These are phyloP conservation scores for Apostichopus parvimensis DNA, from an alignment of 35 echinoderm and acorn worm genomes.

Conservation along the genomic window DNA sequence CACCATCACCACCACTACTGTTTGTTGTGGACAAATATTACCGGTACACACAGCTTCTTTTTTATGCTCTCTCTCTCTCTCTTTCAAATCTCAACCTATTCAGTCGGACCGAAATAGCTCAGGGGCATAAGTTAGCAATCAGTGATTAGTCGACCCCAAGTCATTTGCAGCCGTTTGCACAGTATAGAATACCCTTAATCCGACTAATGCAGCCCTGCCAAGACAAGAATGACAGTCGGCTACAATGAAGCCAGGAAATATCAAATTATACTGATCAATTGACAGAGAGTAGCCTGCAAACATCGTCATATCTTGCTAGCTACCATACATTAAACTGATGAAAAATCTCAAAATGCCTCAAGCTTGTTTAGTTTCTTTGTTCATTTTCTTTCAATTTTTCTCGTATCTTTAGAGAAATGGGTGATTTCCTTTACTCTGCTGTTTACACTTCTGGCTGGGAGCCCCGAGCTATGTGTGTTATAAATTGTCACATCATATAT, in stretches of 20 bases:
- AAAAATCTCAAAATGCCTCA: conserved; percentile 41
- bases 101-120: conserved; percentile 12
- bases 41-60: not conserved
- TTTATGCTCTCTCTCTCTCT: not conserved
- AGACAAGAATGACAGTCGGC: conserved; percentile 48
- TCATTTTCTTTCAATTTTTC: conserved; percentile 63
- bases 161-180: conserved; percentile 41
- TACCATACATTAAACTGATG: conserved; percentile 56
- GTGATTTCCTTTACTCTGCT: conserved; percentile 43
- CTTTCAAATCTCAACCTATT: not conserved
- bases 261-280: conserved; percentile 60
- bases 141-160: conserved; percentile 56
- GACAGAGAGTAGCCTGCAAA: conserved; percentile 49
- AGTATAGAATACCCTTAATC: conserved; percentile 53
- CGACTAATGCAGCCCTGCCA: conserved; percentile 52
- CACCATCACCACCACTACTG: not conserved
- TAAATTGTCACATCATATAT: conserved; percentile 50
- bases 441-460: conserved; percentile 42
- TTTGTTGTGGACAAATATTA: not conserved
- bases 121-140: conserved; percentile 42
- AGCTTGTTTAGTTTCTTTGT: conserved; percentile 55
- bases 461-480: conserved; percentile 53
- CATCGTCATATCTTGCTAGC: conserved; percentile 39
- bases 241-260: conserved; percentile 48
- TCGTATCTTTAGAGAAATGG: conserved; percentile 50